phyloP scores from a whole-genome alignment of 2,797 vertebrate genomes.

The Mormyrops attenuatus region DNA sequence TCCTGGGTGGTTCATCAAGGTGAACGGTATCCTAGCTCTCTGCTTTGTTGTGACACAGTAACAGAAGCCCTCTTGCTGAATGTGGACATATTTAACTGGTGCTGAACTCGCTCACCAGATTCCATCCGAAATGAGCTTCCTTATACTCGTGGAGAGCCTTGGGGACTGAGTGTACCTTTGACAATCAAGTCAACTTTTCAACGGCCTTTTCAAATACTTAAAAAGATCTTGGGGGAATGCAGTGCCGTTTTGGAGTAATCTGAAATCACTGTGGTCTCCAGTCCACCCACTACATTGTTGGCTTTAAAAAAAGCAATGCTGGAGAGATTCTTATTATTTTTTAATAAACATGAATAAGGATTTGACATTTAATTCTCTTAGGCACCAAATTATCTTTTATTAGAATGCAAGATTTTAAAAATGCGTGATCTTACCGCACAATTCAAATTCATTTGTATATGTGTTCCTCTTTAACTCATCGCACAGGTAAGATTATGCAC shows the following conservation, averaged over 20 bases:
- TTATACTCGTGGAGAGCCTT: not conserved
- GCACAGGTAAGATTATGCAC: not conserved
- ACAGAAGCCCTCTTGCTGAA: not conserved
- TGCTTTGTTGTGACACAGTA: not conserved
- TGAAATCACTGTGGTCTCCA: not conserved
- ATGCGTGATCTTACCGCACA: not conserved
- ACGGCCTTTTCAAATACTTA: not conserved
- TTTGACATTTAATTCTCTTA: not conserved
- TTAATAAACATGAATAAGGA: not conserved
- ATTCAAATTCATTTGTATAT: not conserved
- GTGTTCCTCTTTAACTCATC: not conserved
- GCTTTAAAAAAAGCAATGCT: not conserved
- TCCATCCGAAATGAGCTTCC: not conserved
- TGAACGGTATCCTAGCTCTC: not conserved
- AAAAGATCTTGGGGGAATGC: not conserved
- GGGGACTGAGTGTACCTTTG: not conserved
- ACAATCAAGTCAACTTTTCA: not conserved
- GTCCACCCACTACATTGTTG: not conserved
- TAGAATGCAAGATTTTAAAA: not conserved
- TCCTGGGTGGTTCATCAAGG: not conserved
- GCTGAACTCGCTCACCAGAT: not conserved
- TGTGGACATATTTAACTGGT: not conserved
- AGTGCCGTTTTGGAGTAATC: not conserved
- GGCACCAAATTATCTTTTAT: not conserved
- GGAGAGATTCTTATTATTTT: not conserved